Evolutionary conservation across 1,140 invertebrate genomes (phyloP).

Genomic region (Melipona quadrifasciata): DNA sequence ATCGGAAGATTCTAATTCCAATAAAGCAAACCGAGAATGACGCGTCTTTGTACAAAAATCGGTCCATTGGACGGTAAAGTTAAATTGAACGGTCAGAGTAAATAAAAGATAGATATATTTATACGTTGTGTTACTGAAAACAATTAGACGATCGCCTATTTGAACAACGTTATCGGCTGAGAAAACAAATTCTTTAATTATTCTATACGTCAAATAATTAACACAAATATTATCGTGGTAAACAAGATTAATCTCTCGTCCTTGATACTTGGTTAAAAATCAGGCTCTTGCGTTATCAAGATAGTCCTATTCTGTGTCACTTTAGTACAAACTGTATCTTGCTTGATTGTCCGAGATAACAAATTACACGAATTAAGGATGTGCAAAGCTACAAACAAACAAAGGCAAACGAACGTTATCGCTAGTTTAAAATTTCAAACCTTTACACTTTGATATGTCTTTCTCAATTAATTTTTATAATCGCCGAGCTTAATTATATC

Average conservation of each 20-base stretch:
- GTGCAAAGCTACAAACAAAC: not conserved
- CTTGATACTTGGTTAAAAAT: not conserved
- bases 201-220: not conserved
- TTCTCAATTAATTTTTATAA: no score
- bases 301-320: not conserved
- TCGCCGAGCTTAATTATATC: no score
- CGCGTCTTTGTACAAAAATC: not conserved
- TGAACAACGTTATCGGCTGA: not conserved
- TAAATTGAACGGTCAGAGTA: not conserved
- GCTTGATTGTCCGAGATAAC: not conserved
- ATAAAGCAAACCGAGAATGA: not conserved
- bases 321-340: not conserved
- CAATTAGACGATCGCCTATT: not conserved
- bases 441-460: not conserved
- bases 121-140: not conserved
- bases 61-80: not conserved
- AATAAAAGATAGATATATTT: not conserved
- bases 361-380: slow-evolving; percentile 1
- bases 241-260: not conserved
- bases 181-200: not conserved
- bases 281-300: not conserved
- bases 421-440: not conserved
- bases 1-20: not conserved
- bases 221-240: not conserved
- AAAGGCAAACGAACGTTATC: not conserved